phyloP scores from a whole-genome alignment of 2,113 vertebrate species.

The Pseudorhombus dupliciocellatus region DNA sequence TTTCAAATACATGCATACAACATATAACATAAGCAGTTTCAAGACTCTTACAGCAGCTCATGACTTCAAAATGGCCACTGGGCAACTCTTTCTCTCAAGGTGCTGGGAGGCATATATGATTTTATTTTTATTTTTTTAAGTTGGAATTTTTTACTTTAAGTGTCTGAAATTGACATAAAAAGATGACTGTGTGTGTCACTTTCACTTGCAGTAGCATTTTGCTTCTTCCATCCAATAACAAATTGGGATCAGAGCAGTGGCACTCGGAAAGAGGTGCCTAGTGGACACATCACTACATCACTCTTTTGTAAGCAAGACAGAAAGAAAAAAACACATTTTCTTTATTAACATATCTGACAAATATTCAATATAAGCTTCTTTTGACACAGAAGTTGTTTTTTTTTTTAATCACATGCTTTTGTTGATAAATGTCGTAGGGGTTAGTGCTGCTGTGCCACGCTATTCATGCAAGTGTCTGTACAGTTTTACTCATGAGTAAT shows the following conservation, averaged over 20 bases:
- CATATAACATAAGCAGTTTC: conserved; percentile 45
- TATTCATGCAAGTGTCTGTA: conserved; percentile 62
- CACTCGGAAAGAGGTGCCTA: conserved; percentile 41
- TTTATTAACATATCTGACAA: conserved; percentile 41
- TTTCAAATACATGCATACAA: conserved; percentile 42
- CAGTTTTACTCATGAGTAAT: conserved; percentile 64
- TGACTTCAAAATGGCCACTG: conserved; percentile 37
- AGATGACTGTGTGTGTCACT: conserved; percentile 6
- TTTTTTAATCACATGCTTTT: conserved; percentile 48
- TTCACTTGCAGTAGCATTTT: not conserved
- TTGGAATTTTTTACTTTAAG: too few relatives aligned
- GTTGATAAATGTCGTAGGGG: conserved; percentile 47
- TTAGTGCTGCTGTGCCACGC: conserved; percentile 48
- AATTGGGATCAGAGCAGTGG: conserved; percentile 20
- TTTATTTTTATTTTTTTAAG: not conserved
- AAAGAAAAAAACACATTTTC: conserved; percentile 7
- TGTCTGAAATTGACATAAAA: not conserved
- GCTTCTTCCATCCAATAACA: not conserved
- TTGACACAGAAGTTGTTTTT: conserved; percentile 36
- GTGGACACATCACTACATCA: conserved; percentile 47
- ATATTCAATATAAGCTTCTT: conserved; percentile 45
- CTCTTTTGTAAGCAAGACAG: conserved; percentile 25
- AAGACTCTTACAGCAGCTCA: conserved; percentile 33
- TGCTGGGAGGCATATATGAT: conserved; percentile 18
- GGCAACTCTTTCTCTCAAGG: conserved; percentile 46